Percentiles rank a stretch among this genome's conserved stretches.
phyloP scores from a whole-genome alignment of 2,113 vertebrate genomes.

The Gobiocypris rarus region DNA sequence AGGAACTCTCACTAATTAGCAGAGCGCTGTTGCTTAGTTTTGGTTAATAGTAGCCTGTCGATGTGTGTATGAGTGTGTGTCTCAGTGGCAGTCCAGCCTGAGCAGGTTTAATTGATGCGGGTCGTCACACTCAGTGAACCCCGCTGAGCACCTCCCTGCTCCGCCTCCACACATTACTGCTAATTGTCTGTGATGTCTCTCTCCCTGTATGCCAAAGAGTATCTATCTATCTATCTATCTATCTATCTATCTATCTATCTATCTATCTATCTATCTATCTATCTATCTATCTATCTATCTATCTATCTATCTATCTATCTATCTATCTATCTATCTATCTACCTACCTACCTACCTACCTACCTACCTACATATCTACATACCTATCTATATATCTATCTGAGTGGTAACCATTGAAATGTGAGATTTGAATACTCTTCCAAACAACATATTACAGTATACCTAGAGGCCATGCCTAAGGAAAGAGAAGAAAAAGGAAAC shows the following conservation, averaged over 20 bases:
- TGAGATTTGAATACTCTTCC: neutral
- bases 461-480: neutral
- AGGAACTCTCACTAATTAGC: conserved; percentile 47
- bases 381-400: neutral
- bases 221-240: conserved; percentile 16
- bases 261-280: conserved; percentile 3
- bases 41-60: conserved; percentile 30
- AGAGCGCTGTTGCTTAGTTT: conserved; percentile 8
- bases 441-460: neutral
- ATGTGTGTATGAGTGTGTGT: conserved; percentile 38
- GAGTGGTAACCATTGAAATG: neutral
- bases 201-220: conserved; percentile 5
- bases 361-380: neutral
- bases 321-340: neutral
- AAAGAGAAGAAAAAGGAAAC: neutral
- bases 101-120: conserved; percentile 61
- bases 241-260: conserved; percentile 13
- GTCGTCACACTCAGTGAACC: conserved; percentile 60
- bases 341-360: neutral
- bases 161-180: conserved; percentile 54
- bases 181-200: conserved; percentile 60
- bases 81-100: conserved; percentile 52
- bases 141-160: conserved; percentile 54
- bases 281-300: neutral
- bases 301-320: neutral